Base-by-base conservation (phyloP, 2,797 vertebrate species). In the Lacerta viridis region DNA sequence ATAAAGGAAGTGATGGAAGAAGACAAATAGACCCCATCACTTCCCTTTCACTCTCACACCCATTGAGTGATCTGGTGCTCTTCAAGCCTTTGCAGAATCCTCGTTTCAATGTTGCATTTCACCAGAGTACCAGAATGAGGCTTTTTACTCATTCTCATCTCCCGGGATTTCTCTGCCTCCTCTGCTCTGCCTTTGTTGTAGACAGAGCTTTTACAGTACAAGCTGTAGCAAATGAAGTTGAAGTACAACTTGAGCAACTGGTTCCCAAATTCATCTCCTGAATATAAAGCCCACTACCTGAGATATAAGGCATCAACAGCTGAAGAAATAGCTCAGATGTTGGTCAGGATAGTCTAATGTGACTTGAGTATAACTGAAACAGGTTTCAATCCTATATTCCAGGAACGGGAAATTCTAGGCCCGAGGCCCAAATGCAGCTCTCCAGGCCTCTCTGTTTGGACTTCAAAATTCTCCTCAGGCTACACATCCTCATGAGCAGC, bases 131-230 rank as follows among this genome's bases (percentile, higher is more conserved):
- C 39, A 85, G 39, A 41, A 77, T 66, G 84, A 23, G 36, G 74
- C 59, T n/a, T 29, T 85, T 61, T 77, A 66, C 59, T 66, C 59
- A 59, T 20, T 29, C 75, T 43, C 74, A 43, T 85, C 84, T 77
- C 39, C 61, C n/a, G 39, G 39, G 84, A 27, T 66, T 77, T 66
- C 39, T 77, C 84, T 77, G 84, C 18, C 75, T 77, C 59, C 76
- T 76, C 74, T 64, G 59, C 55, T 77, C 84, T 77, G 25, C 33
- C 39, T 85, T 85, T 85, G 84, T 85, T 66, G 27, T 27, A 64
- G 55, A n/a, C 59, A 18, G 72, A 64, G 72, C 36, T 85, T 85
- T 85, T 85, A 55, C 61, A 76, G 64, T 29, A 76, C 55, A 64
- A 85, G 72, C 50, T 50, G 71, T 29, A 76, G 76, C 55, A 85